Percentiles rank a stretch among this genome's conserved stretches.
Evolutionary conservation across 35 echinoderm and acorn worm genomes (phyloP).

Genomic region (Acanthaster planci): DNA sequence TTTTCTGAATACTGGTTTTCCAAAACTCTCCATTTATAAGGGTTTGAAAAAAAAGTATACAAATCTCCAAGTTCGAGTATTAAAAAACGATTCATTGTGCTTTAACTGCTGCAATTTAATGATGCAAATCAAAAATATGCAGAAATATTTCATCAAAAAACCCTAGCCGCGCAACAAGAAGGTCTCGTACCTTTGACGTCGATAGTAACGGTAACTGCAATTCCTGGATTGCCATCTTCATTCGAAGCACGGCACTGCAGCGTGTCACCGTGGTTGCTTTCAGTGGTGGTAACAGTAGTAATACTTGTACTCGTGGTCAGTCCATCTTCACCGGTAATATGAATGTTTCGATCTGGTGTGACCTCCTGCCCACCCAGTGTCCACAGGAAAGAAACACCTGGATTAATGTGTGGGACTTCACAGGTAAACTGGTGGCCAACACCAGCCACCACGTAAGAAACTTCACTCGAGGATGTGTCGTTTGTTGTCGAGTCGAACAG

Average conservation of each 20-base stretch:
- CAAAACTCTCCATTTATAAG: too few species aligned
- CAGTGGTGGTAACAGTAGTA: neutral
- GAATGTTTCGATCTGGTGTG: neutral
- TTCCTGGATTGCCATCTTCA: neutral
- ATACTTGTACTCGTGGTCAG: neutral
- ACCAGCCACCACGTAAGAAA: neutral
- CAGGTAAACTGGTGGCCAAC: neutral
- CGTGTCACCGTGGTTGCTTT: neutral
- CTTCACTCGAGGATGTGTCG: neutral
- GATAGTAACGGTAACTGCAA: neutral
- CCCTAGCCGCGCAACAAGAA: too few species aligned
- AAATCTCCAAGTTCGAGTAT: too few species aligned
- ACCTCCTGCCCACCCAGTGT: neutral
- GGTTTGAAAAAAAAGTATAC: too few species aligned
- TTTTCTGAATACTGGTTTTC: too few species aligned
- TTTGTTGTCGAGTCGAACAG: neutral
- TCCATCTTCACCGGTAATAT: neutral
- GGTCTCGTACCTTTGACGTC: neutral
- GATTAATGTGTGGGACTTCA: neutral
- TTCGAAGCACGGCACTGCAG: neutral
- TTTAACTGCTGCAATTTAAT: too few species aligned
- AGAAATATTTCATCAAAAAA: too few species aligned
- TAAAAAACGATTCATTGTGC: too few species aligned
- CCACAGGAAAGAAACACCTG: neutral
- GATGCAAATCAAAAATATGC: too few species aligned